Evolutionary conservation across 2,797 vertebrate species (phyloP).

Genomic region (Salmo trutta): DNA sequence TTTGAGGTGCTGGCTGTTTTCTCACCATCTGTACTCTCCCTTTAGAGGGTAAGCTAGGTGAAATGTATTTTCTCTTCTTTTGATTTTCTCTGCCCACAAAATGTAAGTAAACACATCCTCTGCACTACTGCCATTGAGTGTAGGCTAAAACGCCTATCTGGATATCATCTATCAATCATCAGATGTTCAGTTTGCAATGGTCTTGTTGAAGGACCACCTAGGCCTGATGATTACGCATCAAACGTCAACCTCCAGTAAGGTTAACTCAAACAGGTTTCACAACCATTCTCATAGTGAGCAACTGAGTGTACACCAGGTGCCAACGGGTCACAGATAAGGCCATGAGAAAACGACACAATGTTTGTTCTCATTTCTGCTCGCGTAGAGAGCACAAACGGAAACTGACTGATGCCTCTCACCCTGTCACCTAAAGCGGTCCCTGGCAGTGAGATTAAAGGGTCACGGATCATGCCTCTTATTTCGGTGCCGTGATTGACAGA

Average conservation of each 20-base stretch:
- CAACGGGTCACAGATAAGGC: not conserved
- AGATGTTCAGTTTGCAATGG: not conserved
- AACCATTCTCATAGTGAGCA: conserved; percentile 16
- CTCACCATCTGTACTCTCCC: not conserved
- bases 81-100: not conserved
- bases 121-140: not conserved
- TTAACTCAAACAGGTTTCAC: conserved; percentile 5
- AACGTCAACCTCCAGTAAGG: not conserved
- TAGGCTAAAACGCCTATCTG: not conserved
- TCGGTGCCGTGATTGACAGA: conserved; percentile 11
- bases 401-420: conserved; percentile 16
- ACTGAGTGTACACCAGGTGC: not conserved
- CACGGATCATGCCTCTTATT: conserved; percentile 50
- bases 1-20: not conserved
- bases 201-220: not conserved
- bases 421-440: conserved; percentile 8
- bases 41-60: not conserved
- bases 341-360: conserved; percentile 48
- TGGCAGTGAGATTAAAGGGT: conserved; percentile 13
- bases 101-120: not conserved
- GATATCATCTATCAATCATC: not conserved
- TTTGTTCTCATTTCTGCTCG: conserved; percentile 23
- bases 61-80: not conserved
- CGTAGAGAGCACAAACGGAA: conserved; percentile 5
- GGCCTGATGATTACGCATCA: not conserved